Conservation (phyloP, 2,113 vertebrate species). For the Euleptes europaea region DNA sequence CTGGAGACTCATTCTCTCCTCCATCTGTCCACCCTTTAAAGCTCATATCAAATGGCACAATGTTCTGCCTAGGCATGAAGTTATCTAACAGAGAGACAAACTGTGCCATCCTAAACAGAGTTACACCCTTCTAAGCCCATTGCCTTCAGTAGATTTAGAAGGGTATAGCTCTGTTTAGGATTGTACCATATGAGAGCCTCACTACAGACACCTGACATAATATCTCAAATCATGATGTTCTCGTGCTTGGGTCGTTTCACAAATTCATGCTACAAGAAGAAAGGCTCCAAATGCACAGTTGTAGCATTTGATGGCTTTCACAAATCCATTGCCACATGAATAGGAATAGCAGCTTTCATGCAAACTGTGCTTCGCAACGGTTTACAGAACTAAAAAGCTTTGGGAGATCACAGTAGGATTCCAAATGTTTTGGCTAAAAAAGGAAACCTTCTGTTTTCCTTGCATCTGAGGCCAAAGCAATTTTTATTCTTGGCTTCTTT, state of each 20-base stretch:
- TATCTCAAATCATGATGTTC: not conserved
- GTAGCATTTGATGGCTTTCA: slow-evolving; percentile 1
- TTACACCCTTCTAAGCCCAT: too few relatives aligned
- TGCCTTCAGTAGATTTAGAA: too few relatives aligned
- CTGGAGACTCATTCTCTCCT: not conserved
- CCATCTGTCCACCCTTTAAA: not conserved
- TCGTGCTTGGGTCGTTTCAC: not conserved
- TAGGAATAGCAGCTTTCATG: slow-evolving; percentile 1
- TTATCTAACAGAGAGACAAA: too few relatives aligned
- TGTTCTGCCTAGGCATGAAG: too few relatives aligned
- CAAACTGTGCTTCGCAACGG: slow-evolving; percentile 1
- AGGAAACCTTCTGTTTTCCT: slow-evolving; percentile 5
- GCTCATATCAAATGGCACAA: not conserved
- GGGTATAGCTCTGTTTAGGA: too few relatives aligned
- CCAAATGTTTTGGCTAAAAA: slow-evolving; percentile 20
- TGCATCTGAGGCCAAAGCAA: slow-evolving; percentile 18
- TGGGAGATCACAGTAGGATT: not conserved
- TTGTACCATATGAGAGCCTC: not conserved
- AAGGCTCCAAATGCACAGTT: not conserved
- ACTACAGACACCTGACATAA: not conserved
- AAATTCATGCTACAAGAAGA: not conserved
- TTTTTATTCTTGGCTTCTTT: slow-evolving; percentile 15
- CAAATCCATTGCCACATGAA: not conserved
- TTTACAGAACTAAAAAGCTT: slow-evolving; percentile 10
- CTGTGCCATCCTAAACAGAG: too few relatives aligned